Base-by-base conservation (phyloP, 2,797 vertebrate genomes). In the Babyrousa celebensis region DNA sequence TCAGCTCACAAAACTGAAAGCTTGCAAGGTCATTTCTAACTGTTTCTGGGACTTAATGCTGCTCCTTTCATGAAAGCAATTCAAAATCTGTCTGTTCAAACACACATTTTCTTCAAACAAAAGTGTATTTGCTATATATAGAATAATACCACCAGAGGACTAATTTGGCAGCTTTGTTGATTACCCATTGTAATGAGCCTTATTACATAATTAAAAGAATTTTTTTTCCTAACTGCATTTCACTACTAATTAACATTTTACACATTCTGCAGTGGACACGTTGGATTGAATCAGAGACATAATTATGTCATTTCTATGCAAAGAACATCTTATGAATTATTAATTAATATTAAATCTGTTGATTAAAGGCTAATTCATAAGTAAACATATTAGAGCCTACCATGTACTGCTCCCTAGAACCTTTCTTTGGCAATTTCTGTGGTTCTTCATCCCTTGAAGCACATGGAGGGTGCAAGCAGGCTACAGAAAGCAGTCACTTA, bases 161-260 rank as follows among this genome's bases (percentile, higher is more conserved):
- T 97, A 97, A 98, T 98, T 98, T 98, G 98, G 98, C 95, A 96
- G 97, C 97, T 94, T 97, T 97, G 97, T 98, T 99, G 98, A 98
- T 98, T 98, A 98, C 96, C 97, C 98, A 98, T 98, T 98, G 98
- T 98, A 99, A 99, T 98, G 97, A 99, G 96, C 85, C 94, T 97
- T 98, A 98, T 98, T 99, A 98, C 98, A 98, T 98, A 98, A 99
- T 99, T 99, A 98, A 98, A 98, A 98, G 95, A 98, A 96, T 89
- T 91, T 98, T 98, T 98, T 98, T 97, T 98, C 97, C 97, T 98
- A 97, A 98, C 98, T 98, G 97, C 97, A 32, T 98, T 98, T 98
- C 98, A 95, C 97, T 97, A 95, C 97, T 97, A 98, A 98, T 98
- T 98, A 98, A 98, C 98, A 98, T 98, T 98, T 98, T 98, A 98